phyloP scores from a whole-genome alignment of 2,888 invertebrate genomes.

The Patella ulyssiponensis region DNA sequence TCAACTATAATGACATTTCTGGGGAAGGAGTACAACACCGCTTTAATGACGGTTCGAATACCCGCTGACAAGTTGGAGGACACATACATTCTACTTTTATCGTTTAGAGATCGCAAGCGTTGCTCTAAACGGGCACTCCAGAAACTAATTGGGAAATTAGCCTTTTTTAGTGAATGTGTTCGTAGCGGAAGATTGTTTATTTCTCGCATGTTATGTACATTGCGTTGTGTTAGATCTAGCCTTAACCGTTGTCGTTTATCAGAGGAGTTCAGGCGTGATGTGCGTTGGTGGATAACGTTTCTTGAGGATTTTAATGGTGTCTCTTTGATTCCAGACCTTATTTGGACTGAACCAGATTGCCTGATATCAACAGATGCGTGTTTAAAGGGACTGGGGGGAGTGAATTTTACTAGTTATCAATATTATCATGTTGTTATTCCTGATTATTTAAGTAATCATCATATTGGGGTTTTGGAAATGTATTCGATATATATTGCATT shows the following conservation, averaged over 20 bases:
- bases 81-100: no score
- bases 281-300: background rate
- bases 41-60: no score
- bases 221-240: background rate
- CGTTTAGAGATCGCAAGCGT: background rate
- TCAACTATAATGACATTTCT: background rate
- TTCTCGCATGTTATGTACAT: background rate
- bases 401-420: background rate
- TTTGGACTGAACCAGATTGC: background rate
- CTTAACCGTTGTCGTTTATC: background rate
- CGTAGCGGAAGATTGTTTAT: background rate
- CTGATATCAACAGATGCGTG: background rate
- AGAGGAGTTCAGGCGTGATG: background rate
- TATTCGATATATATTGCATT: background rate
- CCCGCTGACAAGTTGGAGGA: no score
- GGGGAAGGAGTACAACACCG: background rate
- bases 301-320: background rate
- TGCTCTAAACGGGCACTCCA: background rate
- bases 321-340: background rate
- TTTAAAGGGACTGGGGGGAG: background rate
- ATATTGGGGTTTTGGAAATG: background rate
- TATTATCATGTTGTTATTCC: background rate
- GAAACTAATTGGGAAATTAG: background rate
- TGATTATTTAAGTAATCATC: background rate
- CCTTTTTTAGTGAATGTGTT: background rate